phyloP scores from a whole-genome alignment of 2,888 invertebrate species.

The Omphaloscelis lunosa region DNA sequence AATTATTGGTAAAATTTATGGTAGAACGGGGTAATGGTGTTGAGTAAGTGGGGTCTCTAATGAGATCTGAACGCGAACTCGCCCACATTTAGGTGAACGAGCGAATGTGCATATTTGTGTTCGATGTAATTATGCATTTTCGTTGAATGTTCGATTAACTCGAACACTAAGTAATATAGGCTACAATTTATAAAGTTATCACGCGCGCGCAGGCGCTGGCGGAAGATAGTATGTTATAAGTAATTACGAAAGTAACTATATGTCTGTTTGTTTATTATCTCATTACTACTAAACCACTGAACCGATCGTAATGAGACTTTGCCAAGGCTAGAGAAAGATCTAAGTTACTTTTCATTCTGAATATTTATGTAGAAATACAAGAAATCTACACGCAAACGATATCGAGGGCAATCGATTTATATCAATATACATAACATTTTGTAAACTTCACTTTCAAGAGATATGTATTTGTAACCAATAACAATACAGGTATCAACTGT shows the following conservation, averaged over 20 bases:
- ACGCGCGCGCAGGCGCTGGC: too few species aligned
- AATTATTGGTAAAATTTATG: too few species aligned
- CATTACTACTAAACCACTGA: neutral
- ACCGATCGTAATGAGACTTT: neutral
- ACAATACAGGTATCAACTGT: conserved; percentile 34
- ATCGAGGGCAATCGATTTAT: neutral
- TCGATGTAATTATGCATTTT: too few species aligned
- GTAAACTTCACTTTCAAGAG: neutral
- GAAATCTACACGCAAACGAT: neutral
- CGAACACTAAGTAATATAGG: too few species aligned
- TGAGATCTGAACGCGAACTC: too few species aligned
- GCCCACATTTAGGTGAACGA: too few species aligned
- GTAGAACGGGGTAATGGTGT: too few species aligned
- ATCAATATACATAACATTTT: neutral
- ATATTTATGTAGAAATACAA: neutral
- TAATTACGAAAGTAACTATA: neutral
- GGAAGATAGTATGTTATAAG: too few species aligned
- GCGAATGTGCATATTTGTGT: too few species aligned
- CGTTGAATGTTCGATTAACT: too few species aligned
- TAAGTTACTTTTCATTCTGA: neutral
- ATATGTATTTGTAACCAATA: conserved; percentile 16
- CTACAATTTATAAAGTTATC: too few species aligned
- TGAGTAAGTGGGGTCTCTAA: too few species aligned
- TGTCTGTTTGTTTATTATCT: neutral
- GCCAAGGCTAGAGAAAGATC: neutral